Evolutionary conservation across 2,888 invertebrate species (phyloP).

Genomic region (Ceriagrion tenellum): DNA sequence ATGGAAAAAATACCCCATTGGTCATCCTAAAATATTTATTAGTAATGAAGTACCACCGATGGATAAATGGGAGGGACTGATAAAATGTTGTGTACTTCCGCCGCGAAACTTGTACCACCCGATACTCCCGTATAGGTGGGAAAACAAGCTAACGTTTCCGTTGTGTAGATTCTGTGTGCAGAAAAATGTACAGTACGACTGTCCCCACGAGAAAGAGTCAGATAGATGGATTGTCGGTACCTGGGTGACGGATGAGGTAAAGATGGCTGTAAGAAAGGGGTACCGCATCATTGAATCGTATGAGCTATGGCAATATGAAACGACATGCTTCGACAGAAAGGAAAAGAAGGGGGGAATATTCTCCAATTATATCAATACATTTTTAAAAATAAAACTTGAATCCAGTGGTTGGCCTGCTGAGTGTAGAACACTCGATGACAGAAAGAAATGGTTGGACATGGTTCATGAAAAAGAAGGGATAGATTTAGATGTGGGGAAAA

Average conservation of each 20-base stretch:
- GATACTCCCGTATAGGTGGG: slow-evolving; percentile 73
- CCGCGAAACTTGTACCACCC: slow-evolving; percentile 73
- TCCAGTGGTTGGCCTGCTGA: slow-evolving; percentile 73
- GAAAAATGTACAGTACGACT: slow-evolving; percentile 72
- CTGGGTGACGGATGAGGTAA: slow-evolving; percentile 75
- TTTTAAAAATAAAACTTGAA: slow-evolving; percentile 74
- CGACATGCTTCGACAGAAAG: slow-evolving; percentile 71
- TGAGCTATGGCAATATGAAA: slow-evolving; percentile 75
- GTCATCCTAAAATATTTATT: slow-evolving; percentile 46
- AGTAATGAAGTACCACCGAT: slow-evolving; percentile 68
- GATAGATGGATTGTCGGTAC: slow-evolving; percentile 73
- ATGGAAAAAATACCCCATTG: slow-evolving; percentile 69
- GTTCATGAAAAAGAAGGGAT: slow-evolving; percentile 70
- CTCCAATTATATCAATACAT: slow-evolving; percentile 74
- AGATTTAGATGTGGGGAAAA: slow-evolving; percentile 69
- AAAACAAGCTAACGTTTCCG: slow-evolving; percentile 74
- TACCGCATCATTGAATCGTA: slow-evolving; percentile 74
- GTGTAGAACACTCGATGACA: slow-evolving; percentile 71
- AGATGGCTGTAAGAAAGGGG: slow-evolving; percentile 74
- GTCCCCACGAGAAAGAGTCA: slow-evolving; percentile 73
- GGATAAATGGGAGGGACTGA: slow-evolving; percentile 70
- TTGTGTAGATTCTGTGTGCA: slow-evolving; percentile 75
- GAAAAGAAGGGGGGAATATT: slow-evolving; percentile 73
- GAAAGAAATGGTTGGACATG: slow-evolving; percentile 69
- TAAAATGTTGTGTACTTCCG: neutral